Base-by-base conservation (phyloP, 2,113 vertebrate genomes). In the Crypturellus undulatus region DNA sequence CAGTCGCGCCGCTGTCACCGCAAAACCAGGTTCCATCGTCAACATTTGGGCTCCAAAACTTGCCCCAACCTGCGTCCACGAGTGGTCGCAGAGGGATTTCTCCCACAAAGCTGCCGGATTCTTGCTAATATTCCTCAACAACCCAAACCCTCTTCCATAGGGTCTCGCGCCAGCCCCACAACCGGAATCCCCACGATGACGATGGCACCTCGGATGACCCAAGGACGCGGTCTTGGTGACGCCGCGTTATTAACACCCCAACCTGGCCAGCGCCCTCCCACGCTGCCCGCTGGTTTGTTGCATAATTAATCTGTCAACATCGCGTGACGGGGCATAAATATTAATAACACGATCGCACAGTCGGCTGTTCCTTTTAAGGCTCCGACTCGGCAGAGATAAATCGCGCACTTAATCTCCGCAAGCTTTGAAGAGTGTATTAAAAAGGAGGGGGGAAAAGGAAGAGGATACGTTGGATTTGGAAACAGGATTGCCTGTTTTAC, bases 291-390 rank as follows among this genome's bases (percentile, higher is more conserved):
- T 97, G 97, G 96, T 96, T 98, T 97, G 90, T 97, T 98, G 97
- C 98, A 98, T 98, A 98, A 98, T 98, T 98, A 98, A 98, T 98
- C 98, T 97, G 97, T 98, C 98, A 98, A 98, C 98, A 98, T 98
- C 97, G 94, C 49, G 93, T 98, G 97, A 97, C 96, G 96, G 96
- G 92, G 96, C 96, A 98, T 98, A 98, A 98, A 98, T 98, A 98
- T 98, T 98, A 98, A 98, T 98, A 97, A 97, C 96, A 91, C 34
- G 94, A 98, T 97, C 97, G 97, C 95, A 97, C 96, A 95, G 97
- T 97, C 91, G 97, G 94, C 96, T 98, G 94, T 97, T 97, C 96
- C 97, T 96, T 98, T 98, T 98, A 98, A 97, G 97, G 97, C 97
- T 96, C 96, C 92, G 94, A 95, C 38, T 51, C 92, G 6, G 77